Percentiles rank a stretch among this genome's conserved stretches.
Evolutionary conservation across 2,797 vertebrate genomes (phyloP).

Genomic region (Scolopax rusticola): DNA sequence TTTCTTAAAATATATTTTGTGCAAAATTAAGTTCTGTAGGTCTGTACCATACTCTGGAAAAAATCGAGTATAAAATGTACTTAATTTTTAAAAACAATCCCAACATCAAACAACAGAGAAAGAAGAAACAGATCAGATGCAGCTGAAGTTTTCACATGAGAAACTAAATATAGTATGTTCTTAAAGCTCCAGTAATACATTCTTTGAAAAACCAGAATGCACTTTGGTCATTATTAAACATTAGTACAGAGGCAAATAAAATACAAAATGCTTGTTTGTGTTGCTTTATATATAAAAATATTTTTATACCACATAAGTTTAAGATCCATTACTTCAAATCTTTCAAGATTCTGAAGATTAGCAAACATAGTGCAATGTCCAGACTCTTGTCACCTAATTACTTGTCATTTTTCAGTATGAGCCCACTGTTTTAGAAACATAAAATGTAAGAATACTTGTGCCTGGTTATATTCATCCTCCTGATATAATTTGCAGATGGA

Average conservation of each 20-base stretch:
- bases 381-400: not conserved
- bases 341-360: constrained; percentile 48
- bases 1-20: constrained; percentile 81
- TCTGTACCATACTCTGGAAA: constrained; percentile 80
- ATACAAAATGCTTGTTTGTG: constrained; percentile 76
- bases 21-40: constrained; percentile 83
- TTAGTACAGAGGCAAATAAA: constrained; percentile 80
- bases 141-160: constrained; percentile 78
- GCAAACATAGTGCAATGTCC: not conserved
- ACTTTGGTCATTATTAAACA: constrained; percentile 92
- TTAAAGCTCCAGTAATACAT: constrained; percentile 87
- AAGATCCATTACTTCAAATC: constrained; percentile 36
- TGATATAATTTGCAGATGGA: not conserved
- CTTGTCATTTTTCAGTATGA: constrained; percentile 45
- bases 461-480: constrained; percentile 51
- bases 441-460: constrained; percentile 42
- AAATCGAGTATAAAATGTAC: constrained; percentile 81
- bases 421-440: constrained; percentile 31
- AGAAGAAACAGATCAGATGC: constrained; percentile 75
- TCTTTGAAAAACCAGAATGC: constrained; percentile 87
- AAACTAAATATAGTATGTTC: constrained; percentile 82
- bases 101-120: constrained; percentile 78
- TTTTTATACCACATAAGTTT: constrained; percentile 73
- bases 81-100: constrained; percentile 79
- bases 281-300: constrained; percentile 77